phyloP scores from a whole-genome alignment of 2,888 invertebrate genomes.

The Conistra vaccinii region DNA sequence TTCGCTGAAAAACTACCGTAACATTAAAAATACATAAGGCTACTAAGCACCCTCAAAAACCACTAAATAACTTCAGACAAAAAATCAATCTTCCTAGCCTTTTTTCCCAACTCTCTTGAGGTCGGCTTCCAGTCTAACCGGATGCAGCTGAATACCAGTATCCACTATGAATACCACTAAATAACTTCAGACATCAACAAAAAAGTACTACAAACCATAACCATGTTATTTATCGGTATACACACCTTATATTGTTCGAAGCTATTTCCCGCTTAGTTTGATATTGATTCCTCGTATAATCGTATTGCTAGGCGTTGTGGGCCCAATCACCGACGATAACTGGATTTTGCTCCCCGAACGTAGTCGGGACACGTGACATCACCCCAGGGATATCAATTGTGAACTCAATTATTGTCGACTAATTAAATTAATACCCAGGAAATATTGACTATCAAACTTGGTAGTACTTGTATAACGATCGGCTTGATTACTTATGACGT shows the following conservation, averaged over 20 bases:
- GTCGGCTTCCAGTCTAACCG: no score
- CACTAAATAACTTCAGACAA: not conserved
- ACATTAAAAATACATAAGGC: not conserved
- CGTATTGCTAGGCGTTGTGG: conserved; percentile 83
- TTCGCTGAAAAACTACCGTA: not conserved
- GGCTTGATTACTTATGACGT: conserved; percentile 3
- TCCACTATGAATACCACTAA: no score
- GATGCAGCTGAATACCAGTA: no score
- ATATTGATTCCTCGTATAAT: conserved; percentile 81
- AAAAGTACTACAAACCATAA: conserved; percentile 41
- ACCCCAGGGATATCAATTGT: conserved; percentile 76
- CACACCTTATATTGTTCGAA: conserved; percentile 69
- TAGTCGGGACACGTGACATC: conserved; percentile 76
- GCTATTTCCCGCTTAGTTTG: conserved; percentile 74
- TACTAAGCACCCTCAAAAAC: not conserved
- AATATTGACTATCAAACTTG: conserved; percentile 60
- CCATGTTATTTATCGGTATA: conserved; percentile 64
- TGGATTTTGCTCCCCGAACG: conserved; percentile 81
- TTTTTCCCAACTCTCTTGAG: no score
- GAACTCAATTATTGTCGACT: conserved; percentile 77
- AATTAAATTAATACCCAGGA: conserved; percentile 74
- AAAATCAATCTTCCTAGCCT: no score
- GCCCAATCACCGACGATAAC: conserved; percentile 85
- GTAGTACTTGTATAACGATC: conserved; percentile 24
- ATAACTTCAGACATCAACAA: conserved; percentile 9